phyloP scores from a whole-genome alignment of 2,113 vertebrate genomes.

The Astatotilapia flaviijosephi region DNA sequence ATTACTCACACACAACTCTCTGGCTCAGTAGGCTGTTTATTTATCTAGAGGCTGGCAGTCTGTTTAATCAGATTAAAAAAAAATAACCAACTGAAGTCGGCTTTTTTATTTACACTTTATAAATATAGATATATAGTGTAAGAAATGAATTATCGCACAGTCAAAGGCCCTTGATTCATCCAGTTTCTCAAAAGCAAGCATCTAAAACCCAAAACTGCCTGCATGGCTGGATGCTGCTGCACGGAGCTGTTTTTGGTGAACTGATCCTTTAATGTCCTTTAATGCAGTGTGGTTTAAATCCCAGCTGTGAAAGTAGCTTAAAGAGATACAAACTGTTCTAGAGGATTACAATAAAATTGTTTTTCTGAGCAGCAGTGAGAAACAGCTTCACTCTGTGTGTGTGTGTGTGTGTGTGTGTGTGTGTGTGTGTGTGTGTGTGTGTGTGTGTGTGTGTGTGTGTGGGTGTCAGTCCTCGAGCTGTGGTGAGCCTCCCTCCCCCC shows the following conservation, averaged over 20 bases:
- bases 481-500: slow-evolving; percentile 50
- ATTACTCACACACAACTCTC: not conserved
- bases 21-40: not conserved
- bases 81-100: not conserved
- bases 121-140: not conserved
- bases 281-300: not conserved
- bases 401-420: not conserved
- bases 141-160: not conserved
- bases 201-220: not conserved
- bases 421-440: not conserved
- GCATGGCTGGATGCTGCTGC: not conserved
- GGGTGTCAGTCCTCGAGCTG: slow-evolving; percentile 35
- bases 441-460: not conserved
- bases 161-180: not conserved
- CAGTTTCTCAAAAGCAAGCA: not conserved
- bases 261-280: not conserved
- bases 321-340: slow-evolving; percentile 43
- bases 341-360: slow-evolving; percentile 36
- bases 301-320: slow-evolving; percentile 31
- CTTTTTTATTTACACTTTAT: not conserved
- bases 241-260: not conserved
- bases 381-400: not conserved
- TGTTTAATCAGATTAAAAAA: not conserved
- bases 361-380: slow-evolving; percentile 39
- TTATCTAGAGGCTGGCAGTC: not conserved